Evolutionary conservation across 1,140 invertebrate species (phyloP), one percentile per base, ranked within the genome.

Genomic region (Heterodera carotae): DNA sequence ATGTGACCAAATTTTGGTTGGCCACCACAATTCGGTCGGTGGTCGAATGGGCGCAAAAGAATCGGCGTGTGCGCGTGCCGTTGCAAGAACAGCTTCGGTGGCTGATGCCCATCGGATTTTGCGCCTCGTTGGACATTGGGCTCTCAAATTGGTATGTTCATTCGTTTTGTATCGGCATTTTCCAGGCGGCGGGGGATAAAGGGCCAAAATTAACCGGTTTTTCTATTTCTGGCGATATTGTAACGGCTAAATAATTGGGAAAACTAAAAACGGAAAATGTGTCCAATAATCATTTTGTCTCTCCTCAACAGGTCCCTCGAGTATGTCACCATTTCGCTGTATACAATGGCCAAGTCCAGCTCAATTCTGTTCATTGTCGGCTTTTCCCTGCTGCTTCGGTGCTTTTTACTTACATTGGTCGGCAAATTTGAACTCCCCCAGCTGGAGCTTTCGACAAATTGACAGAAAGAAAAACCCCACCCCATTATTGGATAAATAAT

Each of bases 111-210:
- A 92, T 93, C 64, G 95, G 95, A 22, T 89, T 96, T 73, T 93
- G 94, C 72, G 96, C 94, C 89, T 94, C 94, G 15, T 91, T 98
- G 62, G 96, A 98, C 88, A 95, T 99, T 86, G 95, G 94, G 27
- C 92, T 98, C 86, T 98, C 96, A 10, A 97, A 97, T 88, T 98
- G 95, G 95, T 74, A 39, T 15, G 48, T 34, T 34, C 2, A n/a
- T 36, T n/a, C 0, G 8, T 6, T 75, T 22, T 2, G 25, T 27
- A 53, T 48, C 2, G 27, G n/a, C n/a, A 25, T 10, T 18, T 76
- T 22, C n/a, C n/a, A n/a, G n/a, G n/a, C n/a, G n/a, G n/a, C n/a
- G n/a, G n/a, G n/a, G n/a, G n/a, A n/a, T n/a, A n/a, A n/a, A n/a
- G 33, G 43, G 5, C 39, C 39, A 6, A 43, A 43, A 39, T 1